Percentiles rank a stretch among this genome's conserved stretches.
phyloP scores from a whole-genome alignment of 2,113 vertebrate genomes.

The Noturus placidus region DNA sequence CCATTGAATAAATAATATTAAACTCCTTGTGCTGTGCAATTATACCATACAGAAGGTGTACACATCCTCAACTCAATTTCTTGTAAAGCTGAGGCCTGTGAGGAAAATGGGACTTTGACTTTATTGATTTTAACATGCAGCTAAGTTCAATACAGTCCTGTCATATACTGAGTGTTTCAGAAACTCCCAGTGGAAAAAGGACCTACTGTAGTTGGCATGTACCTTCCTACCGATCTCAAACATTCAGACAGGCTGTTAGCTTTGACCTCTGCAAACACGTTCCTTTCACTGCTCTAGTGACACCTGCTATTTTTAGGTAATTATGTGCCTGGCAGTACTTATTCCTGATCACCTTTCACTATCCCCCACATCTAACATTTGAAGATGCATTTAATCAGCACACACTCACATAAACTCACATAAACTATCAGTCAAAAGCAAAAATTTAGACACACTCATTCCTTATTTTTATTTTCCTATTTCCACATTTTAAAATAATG shows the following conservation, averaged over 20 bases:
- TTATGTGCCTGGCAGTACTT: conserved; percentile 52
- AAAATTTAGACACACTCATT: no score
- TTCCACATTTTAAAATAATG: no score
- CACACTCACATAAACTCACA: conserved; percentile 7
- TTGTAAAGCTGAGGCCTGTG: not conserved
- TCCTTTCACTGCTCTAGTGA: conserved; percentile 66
- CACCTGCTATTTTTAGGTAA: conserved; percentile 71
- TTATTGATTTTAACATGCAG: conserved; percentile 8
- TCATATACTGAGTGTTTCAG: conserved; percentile 59
- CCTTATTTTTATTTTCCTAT: no score
- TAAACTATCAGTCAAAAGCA: no score
- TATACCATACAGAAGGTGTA: not conserved
- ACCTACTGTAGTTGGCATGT: conserved; percentile 51
- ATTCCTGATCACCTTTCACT: conserved; percentile 65
- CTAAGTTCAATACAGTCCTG: conserved; percentile 45
- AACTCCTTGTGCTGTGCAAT: not conserved
- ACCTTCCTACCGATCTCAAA: conserved; percentile 56
- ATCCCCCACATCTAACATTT: conserved; percentile 62
- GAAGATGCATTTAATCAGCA: conserved; percentile 60
- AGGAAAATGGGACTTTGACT: conserved; percentile 5
- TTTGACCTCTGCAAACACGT: conserved; percentile 61
- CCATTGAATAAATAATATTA: not conserved
- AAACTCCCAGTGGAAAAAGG: conserved; percentile 61
- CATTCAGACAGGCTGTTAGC: conserved; percentile 55
- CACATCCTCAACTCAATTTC: not conserved